Conservation (phyloP, 2,888 invertebrate genomes). For the Tachina grossa region DNA sequence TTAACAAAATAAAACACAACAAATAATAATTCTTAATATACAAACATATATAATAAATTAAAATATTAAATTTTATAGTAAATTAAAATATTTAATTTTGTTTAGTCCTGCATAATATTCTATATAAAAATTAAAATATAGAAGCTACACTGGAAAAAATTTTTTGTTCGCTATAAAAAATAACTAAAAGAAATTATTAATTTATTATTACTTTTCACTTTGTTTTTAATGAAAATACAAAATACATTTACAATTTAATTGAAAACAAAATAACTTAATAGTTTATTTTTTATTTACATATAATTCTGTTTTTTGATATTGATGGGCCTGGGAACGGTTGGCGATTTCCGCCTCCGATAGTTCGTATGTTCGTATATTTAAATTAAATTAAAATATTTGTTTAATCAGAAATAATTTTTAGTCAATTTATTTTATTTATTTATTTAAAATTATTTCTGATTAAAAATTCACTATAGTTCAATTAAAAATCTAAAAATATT, state of each 20-base stretch:
- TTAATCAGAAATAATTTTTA: no score
- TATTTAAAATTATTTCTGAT: no score
- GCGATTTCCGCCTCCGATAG: not conserved
- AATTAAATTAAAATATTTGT: no score
- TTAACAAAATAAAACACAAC: no score
- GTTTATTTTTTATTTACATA: slow-evolving; percentile 53
- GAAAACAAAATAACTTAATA: slow-evolving; percentile 46
- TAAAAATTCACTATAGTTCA: no score
- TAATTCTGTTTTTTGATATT: slow-evolving; percentile 3
- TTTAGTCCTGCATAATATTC: slow-evolving; percentile 14
- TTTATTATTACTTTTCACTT: not conserved
- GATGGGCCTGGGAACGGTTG: not conserved
- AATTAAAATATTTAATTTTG: not conserved
- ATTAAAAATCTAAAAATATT: no score
- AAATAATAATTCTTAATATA: no score
- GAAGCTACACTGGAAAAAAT: slow-evolving; percentile 1
- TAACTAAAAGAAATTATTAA: not conserved
- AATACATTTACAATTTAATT: slow-evolving; percentile 56
- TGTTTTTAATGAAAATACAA: slow-evolving; percentile 37
- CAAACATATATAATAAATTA: not conserved
- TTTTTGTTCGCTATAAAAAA: slow-evolving; percentile 6
- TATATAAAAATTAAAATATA: not conserved
- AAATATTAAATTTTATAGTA: not conserved
- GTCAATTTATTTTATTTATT: no score
- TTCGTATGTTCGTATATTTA: no score